A percentile compares a stretch with the other conserved stretches of the same genome.
Evolutionary conservation across 2,113 vertebrate genomes (phyloP).

Genomic region (Noturus placidus): DNA sequence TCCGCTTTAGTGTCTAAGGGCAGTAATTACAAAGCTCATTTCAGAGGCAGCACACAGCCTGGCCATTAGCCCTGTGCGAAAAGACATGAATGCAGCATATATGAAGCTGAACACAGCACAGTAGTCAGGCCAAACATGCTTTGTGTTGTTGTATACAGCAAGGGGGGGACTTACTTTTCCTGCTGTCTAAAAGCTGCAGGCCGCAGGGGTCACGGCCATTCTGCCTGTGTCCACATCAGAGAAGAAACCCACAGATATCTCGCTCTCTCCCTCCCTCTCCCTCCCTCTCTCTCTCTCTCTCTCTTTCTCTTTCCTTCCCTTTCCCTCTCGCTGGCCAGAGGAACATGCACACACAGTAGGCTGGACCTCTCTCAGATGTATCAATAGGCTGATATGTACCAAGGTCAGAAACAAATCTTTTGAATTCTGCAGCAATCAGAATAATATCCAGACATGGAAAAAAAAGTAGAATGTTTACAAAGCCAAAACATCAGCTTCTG

Average conservation of each 20-base stretch:
- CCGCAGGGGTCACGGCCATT: constrained; percentile 74
- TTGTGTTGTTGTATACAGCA: constrained; percentile 68
- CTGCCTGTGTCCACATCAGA: constrained; percentile 71
- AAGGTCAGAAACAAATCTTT: constrained; percentile 78
- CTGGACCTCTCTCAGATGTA: constrained; percentile 66
- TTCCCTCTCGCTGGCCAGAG: constrained; percentile 45
- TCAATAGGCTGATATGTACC: constrained; percentile 66
- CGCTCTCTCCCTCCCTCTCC: constrained; percentile 51
- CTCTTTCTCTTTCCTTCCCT: constrained; percentile 60
- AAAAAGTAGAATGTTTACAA: constrained; percentile 73
- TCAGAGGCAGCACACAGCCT: constrained; percentile 43
- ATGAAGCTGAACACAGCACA: constrained; percentile 45
- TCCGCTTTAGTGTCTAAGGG: constrained; percentile 43
- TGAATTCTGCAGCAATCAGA: constrained; percentile 72
- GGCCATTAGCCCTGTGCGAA: constrained; percentile 43
- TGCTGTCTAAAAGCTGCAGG: constrained; percentile 64
- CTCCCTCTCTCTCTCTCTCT: constrained; percentile 47
- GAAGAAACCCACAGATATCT: constrained; percentile 63
- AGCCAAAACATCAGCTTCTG: constrained; percentile 67
- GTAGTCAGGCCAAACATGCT: constrained; percentile 45
- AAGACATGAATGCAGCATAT: constrained; percentile 37
- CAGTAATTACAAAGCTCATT: constrained; percentile 54
- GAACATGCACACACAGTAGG: constrained; percentile 41
- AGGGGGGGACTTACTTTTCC: constrained; percentile 64
- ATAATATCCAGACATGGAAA: constrained; percentile 65